Conservation (phyloP, 2,113 vertebrate species). For the Zosterops hypoxanthus region DNA sequence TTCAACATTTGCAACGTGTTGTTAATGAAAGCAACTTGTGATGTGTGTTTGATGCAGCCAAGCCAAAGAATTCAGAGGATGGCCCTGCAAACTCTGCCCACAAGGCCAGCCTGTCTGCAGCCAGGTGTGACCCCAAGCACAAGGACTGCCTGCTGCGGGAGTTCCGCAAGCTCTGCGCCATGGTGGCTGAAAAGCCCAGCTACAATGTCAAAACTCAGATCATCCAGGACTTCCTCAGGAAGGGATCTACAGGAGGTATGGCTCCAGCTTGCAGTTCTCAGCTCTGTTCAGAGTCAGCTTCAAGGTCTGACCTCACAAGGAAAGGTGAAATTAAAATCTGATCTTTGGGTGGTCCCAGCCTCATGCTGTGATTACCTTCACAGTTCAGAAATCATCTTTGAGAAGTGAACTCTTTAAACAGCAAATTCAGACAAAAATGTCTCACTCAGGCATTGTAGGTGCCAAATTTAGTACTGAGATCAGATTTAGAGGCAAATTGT, state of each 20-base stretch:
- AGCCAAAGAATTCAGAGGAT: slow-evolving; percentile 73
- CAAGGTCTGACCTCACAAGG: not conserved
- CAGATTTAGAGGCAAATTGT: not conserved
- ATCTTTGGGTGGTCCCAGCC: not conserved
- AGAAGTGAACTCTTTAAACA: not conserved
- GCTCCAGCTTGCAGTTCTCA: not conserved
- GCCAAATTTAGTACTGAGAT: not conserved
- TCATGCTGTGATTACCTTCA: too few species aligned
- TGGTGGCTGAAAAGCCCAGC: slow-evolving; percentile 90
- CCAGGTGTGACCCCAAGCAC: slow-evolving; percentile 86
- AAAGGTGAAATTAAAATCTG: not conserved
- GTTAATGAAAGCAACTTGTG: not conserved
- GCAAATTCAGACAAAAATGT: not conserved
- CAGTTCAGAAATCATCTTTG: not conserved
- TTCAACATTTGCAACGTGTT: accelerated
- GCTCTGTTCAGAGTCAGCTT: not conserved
- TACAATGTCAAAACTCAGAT: slow-evolving; percentile 96
- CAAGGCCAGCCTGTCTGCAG: slow-evolving; percentile 76
- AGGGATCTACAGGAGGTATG: slow-evolving; percentile 88
- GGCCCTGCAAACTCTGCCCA: slow-evolving; percentile 50
- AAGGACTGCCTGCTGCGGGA: slow-evolving; percentile 93
- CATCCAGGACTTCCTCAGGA: slow-evolving; percentile 91
- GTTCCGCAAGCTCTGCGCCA: slow-evolving; percentile 93
- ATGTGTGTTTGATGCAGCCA: slow-evolving; percentile 60
- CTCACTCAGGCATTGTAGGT: not conserved